A percentile compares a stretch with the other conserved stretches of the same genome.
Conservation (phyloP, 2,888 invertebrate genomes). For the Acrobasis repandana region DNA sequence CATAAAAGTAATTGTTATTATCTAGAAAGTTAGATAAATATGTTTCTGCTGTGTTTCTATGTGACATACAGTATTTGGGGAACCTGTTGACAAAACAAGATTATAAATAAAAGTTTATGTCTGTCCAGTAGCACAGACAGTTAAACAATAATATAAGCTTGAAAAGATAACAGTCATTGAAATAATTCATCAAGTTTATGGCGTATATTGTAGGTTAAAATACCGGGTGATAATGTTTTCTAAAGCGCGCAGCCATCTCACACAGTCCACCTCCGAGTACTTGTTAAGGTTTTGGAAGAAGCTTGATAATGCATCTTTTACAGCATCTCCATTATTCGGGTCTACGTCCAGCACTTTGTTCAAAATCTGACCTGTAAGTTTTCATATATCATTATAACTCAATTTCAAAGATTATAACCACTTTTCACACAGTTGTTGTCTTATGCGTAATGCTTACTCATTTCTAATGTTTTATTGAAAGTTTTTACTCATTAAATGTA, state of each 20-base stretch:
- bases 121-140: neutral
- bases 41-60: conserved; percentile 59
- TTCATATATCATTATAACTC: neutral
- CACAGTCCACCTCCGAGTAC: conserved; percentile 47
- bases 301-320: conserved; percentile 58
- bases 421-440: neutral
- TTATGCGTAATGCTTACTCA: conserved; percentile 42
- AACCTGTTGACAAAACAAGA: conserved; percentile 49
- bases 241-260: conserved; percentile 56
- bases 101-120: conserved; percentile 1
- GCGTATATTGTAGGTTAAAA: conserved; percentile 46
- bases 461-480: conserved; percentile 27
- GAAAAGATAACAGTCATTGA: neutral
- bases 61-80: conserved; percentile 67
- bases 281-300: conserved; percentile 63
- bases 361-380: conserved; percentile 62
- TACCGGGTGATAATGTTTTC: conserved; percentile 68
- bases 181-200: neutral
- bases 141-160: neutral
- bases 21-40: conserved; percentile 54
- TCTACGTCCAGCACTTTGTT: conserved; percentile 63
- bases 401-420: neutral
- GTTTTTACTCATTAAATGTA: neutral
- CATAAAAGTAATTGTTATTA: conserved; percentile 55
- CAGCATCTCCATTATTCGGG: conserved; percentile 64